Evolutionary conservation across 2,888 invertebrate species (phyloP).

Genomic region (Amblyteles armatorius): DNA sequence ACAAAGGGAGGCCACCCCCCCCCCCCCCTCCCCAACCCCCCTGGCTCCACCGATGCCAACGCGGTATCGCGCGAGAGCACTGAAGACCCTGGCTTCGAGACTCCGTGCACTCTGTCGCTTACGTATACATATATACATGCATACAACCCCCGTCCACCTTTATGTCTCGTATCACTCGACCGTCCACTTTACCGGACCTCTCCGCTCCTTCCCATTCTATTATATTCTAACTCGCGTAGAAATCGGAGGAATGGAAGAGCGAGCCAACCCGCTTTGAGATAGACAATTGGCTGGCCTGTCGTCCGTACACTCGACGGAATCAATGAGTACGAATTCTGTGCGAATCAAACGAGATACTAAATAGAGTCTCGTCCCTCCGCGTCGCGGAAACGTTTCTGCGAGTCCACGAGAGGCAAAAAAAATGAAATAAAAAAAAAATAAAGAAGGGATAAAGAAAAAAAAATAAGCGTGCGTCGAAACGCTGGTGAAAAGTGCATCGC

Average conservation of each 20-base stretch:
- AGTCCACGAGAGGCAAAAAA: not conserved
- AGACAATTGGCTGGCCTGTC: slow-evolving; percentile 46
- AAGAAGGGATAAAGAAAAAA: not conserved
- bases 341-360: slow-evolving; percentile 6
- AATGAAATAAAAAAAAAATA: not conserved
- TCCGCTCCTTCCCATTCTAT: slow-evolving; percentile 28
- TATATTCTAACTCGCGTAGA: slow-evolving; percentile 33
- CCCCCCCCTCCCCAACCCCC: slow-evolving; percentile 41
- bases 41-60: slow-evolving; percentile 26
- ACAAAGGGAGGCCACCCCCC: slow-evolving; percentile 77
- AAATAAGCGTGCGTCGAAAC: slow-evolving; percentile 7
- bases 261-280: slow-evolving; percentile 34
- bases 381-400: not conserved
- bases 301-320: slow-evolving; percentile 31
- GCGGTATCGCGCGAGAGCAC: slow-evolving; percentile 48
- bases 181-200: slow-evolving; percentile 58
- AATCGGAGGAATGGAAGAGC: slow-evolving; percentile 44
- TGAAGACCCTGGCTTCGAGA: slow-evolving; percentile 60
- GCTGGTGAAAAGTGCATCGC: slow-evolving; percentile 51
- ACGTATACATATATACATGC: not conserved
- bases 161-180: slow-evolving; percentile 60
- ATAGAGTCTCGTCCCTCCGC: not conserved
- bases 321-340: slow-evolving; percentile 44
- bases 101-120: slow-evolving; percentile 53
- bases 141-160: slow-evolving; percentile 35